Conservation (phyloP, 1,140 invertebrate species). For the Carcinoscorpius rotundicauda region DNA sequence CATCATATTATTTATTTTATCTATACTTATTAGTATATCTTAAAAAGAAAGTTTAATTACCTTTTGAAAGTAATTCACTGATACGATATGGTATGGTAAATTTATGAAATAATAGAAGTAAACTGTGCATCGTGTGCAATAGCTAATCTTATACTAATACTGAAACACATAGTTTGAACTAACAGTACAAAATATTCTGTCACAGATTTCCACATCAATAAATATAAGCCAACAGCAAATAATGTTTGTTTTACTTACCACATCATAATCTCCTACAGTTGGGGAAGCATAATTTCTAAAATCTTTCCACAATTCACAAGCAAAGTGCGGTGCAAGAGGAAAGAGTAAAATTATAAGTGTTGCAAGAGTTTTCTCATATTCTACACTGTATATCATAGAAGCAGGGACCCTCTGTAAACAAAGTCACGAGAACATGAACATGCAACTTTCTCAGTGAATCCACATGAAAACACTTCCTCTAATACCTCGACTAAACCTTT, state of each 20-base stretch:
- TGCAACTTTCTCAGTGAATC: slow-evolving; percentile 10
- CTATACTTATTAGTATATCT: too few species aligned
- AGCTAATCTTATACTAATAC: slow-evolving; percentile 3
- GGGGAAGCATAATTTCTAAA: slow-evolving; percentile 39
- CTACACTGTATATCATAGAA: slow-evolving; percentile 45
- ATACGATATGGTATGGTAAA: not conserved
- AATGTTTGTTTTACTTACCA: slow-evolving; percentile 19
- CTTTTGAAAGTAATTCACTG: too few species aligned
- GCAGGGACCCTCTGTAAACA: slow-evolving; percentile 24
- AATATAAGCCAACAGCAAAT: too few species aligned
- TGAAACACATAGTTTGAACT: not conserved
- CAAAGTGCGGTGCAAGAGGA: slow-evolving; percentile 77
- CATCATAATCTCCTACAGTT: slow-evolving; percentile 9
- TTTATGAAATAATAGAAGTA: slow-evolving; percentile 5
- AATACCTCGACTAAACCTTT: not conserved
- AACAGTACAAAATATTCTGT: not conserved
- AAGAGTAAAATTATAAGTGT: slow-evolving; percentile 68
- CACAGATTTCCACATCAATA: too few species aligned
- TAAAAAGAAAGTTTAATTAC: too few species aligned
- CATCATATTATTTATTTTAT: too few species aligned
- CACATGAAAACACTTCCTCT: slow-evolving; percentile 2
- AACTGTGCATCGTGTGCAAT: slow-evolving; percentile 5
- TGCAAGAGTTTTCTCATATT: slow-evolving; percentile 29
- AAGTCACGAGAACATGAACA: slow-evolving; percentile 4
- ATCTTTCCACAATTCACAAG: slow-evolving; percentile 75